phyloP scores from a whole-genome alignment of 1,140 invertebrate species.

The Spodoptera frugiperda region DNA sequence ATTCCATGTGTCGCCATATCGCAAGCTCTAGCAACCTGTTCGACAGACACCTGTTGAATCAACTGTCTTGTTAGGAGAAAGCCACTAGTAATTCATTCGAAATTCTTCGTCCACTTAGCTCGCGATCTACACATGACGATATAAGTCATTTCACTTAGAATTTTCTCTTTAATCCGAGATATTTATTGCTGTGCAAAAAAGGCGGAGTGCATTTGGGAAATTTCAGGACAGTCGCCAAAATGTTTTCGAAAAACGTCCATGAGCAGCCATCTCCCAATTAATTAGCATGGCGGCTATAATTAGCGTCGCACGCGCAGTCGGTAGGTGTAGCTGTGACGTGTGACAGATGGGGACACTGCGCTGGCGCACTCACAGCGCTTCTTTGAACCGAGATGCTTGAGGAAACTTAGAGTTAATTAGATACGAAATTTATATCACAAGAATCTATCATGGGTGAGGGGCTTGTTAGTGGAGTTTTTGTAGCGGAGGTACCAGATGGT shows the following conservation, averaged over 20 bases:
- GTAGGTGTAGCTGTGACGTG: conserved; percentile 70
- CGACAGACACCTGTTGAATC: conserved; percentile 37
- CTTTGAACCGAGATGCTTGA: conserved; percentile 68
- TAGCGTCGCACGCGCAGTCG: conserved; percentile 67
- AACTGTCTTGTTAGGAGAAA: conserved; percentile 34
- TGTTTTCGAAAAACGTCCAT: conserved; percentile 27
- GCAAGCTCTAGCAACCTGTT: conserved; percentile 22
- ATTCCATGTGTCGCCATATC: conserved; percentile 19
- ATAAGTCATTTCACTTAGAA: not conserved
- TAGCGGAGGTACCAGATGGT: conserved; percentile 12
- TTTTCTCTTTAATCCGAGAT: not conserved
- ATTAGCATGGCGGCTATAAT: conserved; percentile 76
- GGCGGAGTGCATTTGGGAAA: not conserved
- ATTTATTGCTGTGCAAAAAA: not conserved
- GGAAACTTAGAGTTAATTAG: conserved; percentile 74
- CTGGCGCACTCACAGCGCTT: conserved; percentile 65
- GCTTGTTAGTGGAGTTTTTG: conserved; percentile 34
- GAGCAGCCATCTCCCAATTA: conserved; percentile 72
- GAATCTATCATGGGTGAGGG: conserved; percentile 39
- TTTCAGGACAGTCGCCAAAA: conserved; percentile 25
- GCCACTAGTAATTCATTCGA: conserved; percentile 23
- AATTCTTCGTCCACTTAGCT: conserved; percentile 19
- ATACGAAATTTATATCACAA: conserved; percentile 68
- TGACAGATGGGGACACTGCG: conserved; percentile 80
- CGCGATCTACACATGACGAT: conserved; percentile 17